Conservation (phyloP, 2,888 invertebrate species). For the Rhingia campestris region DNA sequence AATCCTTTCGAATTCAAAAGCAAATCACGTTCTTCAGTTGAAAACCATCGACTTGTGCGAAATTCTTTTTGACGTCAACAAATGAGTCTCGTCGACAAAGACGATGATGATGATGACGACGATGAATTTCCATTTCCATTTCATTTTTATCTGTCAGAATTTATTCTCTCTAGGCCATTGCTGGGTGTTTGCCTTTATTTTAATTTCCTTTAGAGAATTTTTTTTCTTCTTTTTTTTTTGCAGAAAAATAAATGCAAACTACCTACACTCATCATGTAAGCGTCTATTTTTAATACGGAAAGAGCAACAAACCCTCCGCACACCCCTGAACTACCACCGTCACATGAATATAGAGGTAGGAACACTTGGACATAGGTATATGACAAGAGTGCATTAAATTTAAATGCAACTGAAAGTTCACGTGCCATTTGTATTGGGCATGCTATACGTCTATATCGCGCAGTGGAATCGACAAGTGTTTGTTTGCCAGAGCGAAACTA, state of each 20-base stretch:
- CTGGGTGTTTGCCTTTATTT: slow-evolving; percentile 6
- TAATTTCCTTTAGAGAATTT: slow-evolving; percentile 11
- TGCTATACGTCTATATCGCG: not conserved
- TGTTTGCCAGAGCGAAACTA: not conserved
- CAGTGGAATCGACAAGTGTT: slow-evolving; percentile 18
- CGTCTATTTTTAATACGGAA: slow-evolving; percentile 48
- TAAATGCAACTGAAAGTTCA: slow-evolving; percentile 30
- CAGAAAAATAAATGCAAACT: slow-evolving; percentile 18
- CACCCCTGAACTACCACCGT: not conserved
- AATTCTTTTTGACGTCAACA: slow-evolving; percentile 21
- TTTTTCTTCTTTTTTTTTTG: slow-evolving; percentile 1
- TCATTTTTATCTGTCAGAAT: slow-evolving; percentile 13
- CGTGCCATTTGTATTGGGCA: slow-evolving; percentile 21
- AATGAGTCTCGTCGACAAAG: not conserved
- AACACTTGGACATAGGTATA: not conserved
- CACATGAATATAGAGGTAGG: not conserved
- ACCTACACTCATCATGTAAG: slow-evolving; percentile 46
- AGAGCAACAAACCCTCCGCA: slow-evolving; percentile 38
- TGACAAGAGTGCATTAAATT: slow-evolving; percentile 13
- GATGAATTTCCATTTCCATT: slow-evolving; percentile 26
- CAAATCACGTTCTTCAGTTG: no score
- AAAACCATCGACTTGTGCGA: not conserved
- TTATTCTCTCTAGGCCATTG: slow-evolving; percentile 17
- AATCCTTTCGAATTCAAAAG: no score
- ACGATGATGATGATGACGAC: not conserved